Conservation (phyloP, 1,140 invertebrate genomes). For the Coenobita brevimanus region DNA sequence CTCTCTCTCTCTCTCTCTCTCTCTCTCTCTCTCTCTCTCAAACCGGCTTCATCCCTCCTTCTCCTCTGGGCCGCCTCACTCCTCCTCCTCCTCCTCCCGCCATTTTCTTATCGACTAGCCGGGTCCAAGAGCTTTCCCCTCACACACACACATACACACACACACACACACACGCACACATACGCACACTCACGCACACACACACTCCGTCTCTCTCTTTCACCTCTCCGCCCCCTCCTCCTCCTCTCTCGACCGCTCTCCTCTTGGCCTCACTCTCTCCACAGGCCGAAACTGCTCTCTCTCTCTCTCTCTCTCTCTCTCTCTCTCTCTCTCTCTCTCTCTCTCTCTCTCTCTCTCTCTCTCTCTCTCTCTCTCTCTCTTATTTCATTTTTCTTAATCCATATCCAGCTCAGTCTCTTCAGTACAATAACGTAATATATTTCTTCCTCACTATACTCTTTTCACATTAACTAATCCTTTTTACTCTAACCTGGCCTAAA, state of each 20-base stretch:
- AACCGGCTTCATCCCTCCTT: no score
- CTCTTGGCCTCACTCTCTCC: not conserved
- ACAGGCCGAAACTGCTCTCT: not conserved
- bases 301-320: not conserved
- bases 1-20: not conserved
- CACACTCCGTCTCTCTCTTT: not conserved
- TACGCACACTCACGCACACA: not conserved
- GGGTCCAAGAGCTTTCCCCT: conserved; percentile 3
- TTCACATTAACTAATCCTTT: no score
- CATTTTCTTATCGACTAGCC: conserved; percentile 30
- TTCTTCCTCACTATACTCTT: no score
- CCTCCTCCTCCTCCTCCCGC: conserved; percentile 15
- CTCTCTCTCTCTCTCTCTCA: not conserved
- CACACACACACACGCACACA: conserved; percentile 13
- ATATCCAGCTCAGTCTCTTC: no score
- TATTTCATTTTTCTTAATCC: no score
- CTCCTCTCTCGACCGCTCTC: not conserved
- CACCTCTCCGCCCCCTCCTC: not conserved
- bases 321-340: conserved; percentile 33
- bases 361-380: no score
- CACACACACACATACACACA: conserved; percentile 3
- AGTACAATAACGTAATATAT: no score
- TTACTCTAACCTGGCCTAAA: no score
- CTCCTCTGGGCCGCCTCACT: not conserved
- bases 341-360: conserved; percentile 29